Evolutionary conservation across 2,797 vertebrate species (phyloP).

Genomic region (Schizopygopsis malacanthus): DNA sequence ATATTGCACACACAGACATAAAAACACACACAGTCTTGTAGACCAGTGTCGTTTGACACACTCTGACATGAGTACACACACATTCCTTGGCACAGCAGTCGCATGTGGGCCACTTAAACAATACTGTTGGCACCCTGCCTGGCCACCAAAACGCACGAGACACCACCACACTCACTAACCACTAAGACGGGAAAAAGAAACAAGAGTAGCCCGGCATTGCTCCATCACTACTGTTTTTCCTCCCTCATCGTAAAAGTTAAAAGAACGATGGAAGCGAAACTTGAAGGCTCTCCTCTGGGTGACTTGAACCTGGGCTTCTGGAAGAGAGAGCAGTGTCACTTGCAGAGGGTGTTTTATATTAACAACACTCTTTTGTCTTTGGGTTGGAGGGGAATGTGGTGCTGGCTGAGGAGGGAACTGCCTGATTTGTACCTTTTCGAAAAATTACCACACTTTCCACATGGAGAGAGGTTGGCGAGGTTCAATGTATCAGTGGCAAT

Average conservation of each 20-base stretch:
- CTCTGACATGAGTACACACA: slow-evolving; percentile 23
- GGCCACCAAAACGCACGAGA: slow-evolving; percentile 50
- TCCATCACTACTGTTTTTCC: slow-evolving; percentile 55
- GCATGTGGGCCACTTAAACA: slow-evolving; percentile 51
- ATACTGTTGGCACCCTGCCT: slow-evolving; percentile 22
- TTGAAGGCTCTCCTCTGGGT: slow-evolving; percentile 34
- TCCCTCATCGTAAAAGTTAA: slow-evolving; percentile 53
- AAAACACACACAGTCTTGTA: slow-evolving; percentile 2
- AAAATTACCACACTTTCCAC: slow-evolving; percentile 55
- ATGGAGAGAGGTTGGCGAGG: slow-evolving; percentile 15
- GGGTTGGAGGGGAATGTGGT: slow-evolving; percentile 48
- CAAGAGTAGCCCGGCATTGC: slow-evolving; percentile 39
- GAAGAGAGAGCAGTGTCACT: slow-evolving; percentile 40
- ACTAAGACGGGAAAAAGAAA: slow-evolving; percentile 32
- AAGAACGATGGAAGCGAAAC: slow-evolving; percentile 53
- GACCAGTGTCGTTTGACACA: slow-evolving; percentile 7
- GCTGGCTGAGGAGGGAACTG: slow-evolving; percentile 29
- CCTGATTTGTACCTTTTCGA: slow-evolving; percentile 44
- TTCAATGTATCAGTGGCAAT: slow-evolving; percentile 16
- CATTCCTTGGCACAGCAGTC: slow-evolving; percentile 39
- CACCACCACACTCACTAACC: slow-evolving; percentile 44
- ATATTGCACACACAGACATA: not conserved
- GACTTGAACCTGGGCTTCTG: slow-evolving; percentile 48
- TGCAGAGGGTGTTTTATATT: slow-evolving; percentile 41
- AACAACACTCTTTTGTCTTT: slow-evolving; percentile 58